phyloP scores from a whole-genome alignment of 2,113 vertebrate species.

The Hiodon tergisus region DNA sequence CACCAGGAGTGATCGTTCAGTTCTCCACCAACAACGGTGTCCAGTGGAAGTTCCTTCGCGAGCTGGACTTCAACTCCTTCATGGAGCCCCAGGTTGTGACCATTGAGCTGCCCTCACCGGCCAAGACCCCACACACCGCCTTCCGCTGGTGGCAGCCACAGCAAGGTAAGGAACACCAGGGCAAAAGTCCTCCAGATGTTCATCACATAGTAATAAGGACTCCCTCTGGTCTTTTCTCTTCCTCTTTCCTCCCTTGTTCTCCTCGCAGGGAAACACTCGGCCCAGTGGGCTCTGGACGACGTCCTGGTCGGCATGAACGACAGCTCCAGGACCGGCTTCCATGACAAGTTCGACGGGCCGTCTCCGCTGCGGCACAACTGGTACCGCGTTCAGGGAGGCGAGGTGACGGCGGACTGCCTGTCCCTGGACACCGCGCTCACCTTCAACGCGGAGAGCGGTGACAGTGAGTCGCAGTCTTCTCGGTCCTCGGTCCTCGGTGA shows the following conservation, averaged over 20 bases:
- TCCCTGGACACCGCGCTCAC: conserved; percentile 86
- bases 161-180: conserved; percentile 63
- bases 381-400: conserved; percentile 93
- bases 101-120: conserved; percentile 82
- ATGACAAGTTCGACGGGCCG: conserved; percentile 89
- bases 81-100: conserved; percentile 91
- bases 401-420: conserved; percentile 87
- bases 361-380: conserved; percentile 85
- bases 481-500: not conserved
- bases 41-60: conserved; percentile 83
- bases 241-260: not conserved
- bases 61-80: conserved; percentile 89
- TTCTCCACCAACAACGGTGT: conserved; percentile 94
- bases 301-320: conserved; percentile 96
- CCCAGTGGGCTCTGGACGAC: conserved; percentile 94
- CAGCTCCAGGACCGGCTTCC: conserved; percentile 89
- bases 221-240: not conserved
- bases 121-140: conserved; percentile 82
- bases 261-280: conserved; percentile 79
- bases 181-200: not conserved
- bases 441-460: conserved; percentile 82
- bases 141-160: conserved; percentile 98
- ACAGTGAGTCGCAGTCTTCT: conserved; percentile 52
- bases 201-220: not conserved
- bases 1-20: conserved; percentile 83